Evolutionary conservation across 1,140 invertebrate species (phyloP).

Genomic region (Lithobius niger): DNA sequence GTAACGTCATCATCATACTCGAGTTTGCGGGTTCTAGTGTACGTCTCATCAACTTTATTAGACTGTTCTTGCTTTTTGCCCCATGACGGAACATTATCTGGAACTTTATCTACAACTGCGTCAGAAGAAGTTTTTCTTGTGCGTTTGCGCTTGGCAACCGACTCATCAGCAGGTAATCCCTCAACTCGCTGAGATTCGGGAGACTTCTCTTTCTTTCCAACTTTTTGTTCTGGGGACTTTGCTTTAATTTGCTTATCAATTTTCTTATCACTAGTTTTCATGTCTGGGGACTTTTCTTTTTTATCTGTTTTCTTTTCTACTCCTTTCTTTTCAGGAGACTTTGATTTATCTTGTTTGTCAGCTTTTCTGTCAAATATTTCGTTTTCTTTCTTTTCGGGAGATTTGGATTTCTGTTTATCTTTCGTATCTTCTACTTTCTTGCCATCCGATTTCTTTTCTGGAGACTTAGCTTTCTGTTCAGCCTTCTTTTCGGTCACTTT

Average conservation of each 20-base stretch:
- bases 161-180: background rate
- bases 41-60: no score
- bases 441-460: constrained; percentile 3
- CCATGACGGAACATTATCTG: no score
- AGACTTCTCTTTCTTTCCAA: background rate
- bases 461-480: background rate
- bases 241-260: background rate
- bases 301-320: constrained; percentile 20
- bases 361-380: constrained; percentile 17
- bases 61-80: no score
- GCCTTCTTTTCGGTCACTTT: no score
- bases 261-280: background rate
- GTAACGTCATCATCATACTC: no score
- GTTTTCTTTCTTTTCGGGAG: constrained; percentile 8
- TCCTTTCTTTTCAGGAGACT: constrained; percentile 19
- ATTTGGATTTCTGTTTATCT: constrained; percentile 8
- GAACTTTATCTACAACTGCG: no score
- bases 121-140: no score
- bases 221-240: background rate
- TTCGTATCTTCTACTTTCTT: constrained; percentile 13
- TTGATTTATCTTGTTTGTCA: constrained; percentile 20
- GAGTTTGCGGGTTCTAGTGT: no score
- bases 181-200: background rate
- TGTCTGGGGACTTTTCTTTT: background rate
- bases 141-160: background rate